phyloP scores from a whole-genome alignment of 2,113 vertebrate species.

The Dicentrarchus labrax region DNA sequence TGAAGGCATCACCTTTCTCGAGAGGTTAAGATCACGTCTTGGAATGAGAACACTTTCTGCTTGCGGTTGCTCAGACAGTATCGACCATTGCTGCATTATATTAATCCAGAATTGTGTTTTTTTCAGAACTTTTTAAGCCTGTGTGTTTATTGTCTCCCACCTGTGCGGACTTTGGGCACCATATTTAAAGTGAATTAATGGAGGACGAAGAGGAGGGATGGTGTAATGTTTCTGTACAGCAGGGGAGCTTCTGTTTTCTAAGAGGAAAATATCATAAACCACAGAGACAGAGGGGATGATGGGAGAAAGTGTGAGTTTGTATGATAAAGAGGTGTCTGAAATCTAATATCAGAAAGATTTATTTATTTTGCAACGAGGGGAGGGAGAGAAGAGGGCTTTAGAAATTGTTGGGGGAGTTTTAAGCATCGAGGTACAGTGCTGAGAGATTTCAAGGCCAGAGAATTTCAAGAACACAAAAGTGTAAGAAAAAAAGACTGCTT shows the following conservation, averaged over 20 bases:
- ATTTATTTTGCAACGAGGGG: slow-evolving; percentile 80
- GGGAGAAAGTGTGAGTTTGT: slow-evolving; percentile 44
- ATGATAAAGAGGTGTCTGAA: slow-evolving; percentile 82
- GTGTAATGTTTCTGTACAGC: slow-evolving; percentile 14
- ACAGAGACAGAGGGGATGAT: slow-evolving; percentile 58
- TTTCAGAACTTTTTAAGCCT: not conserved
- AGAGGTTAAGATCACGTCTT: not conserved
- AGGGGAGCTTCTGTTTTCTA: slow-evolving; percentile 32
- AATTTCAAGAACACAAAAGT: slow-evolving; percentile 79
- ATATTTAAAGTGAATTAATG: slow-evolving; percentile 18
- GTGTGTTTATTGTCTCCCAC: not conserved
- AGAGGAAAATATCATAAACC: slow-evolving; percentile 40
- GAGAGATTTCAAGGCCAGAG: slow-evolving; percentile 79
- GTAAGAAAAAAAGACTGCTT: slow-evolving; percentile 49
- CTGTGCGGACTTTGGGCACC: not conserved
- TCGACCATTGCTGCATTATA: not conserved
- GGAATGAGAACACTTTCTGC: slow-evolving; percentile 10
- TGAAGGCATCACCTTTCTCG: not conserved
- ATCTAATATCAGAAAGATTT: slow-evolving; percentile 84
- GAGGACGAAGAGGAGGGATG: not conserved
- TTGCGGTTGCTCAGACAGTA: slow-evolving; percentile 6
- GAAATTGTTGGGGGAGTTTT: slow-evolving; percentile 76
- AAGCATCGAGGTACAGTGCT: slow-evolving; percentile 61
- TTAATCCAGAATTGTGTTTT: not conserved
- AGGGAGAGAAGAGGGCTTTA: slow-evolving; percentile 44